A percentile compares a stretch with the other conserved stretches of the same genome.
These are phyloP conservation scores for Halictus rubicundus DNA, from an alignment of 1,140 invertebrate genomes.

Conservation along the genomic window DNA sequence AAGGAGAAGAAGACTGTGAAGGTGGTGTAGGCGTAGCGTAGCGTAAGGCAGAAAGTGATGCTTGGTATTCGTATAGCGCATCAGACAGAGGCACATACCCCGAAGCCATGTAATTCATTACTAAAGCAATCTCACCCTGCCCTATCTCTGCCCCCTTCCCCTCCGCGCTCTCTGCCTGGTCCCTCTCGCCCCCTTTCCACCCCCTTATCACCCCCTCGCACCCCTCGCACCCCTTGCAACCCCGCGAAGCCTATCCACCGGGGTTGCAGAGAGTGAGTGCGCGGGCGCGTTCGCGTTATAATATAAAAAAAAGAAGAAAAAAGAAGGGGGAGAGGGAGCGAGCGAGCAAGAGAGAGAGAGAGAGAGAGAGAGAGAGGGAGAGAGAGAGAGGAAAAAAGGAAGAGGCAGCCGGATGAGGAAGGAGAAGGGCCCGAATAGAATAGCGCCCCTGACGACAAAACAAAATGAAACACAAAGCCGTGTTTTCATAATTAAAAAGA, in stretches of 20 bases:
- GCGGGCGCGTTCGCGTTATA: constrained; percentile 64
- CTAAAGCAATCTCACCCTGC: constrained; percentile 81
- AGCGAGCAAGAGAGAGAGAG: too few species aligned
- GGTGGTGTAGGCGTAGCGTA: constrained; percentile 38
- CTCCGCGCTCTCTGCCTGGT: constrained; percentile 7
- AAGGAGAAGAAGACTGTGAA: constrained; percentile 53
- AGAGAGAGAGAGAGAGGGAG: too few species aligned
- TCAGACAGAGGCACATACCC: constrained; percentile 80
- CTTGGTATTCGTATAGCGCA: constrained; percentile 69
- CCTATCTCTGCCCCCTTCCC: constrained; percentile 48
- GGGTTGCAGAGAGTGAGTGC: constrained; percentile 42
- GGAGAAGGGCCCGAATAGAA: constrained; percentile 64
- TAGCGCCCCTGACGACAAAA: constrained; percentile 70
- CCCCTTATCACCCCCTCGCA: background rate
- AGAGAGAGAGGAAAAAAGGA: constrained; percentile 48
- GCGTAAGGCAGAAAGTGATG: constrained; percentile 47
- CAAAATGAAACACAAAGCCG: constrained; percentile 72
- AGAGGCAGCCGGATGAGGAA: constrained; percentile 63
- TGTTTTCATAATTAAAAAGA: constrained; percentile 73
- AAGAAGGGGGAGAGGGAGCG: too few species aligned
- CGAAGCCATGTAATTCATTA: constrained; percentile 81
- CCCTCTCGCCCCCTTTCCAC: constrained; percentile 36
- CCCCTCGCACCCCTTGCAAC: constrained; percentile 51
- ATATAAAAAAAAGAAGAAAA: constrained; percentile 67
- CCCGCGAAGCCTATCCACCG: constrained; percentile 41